Evolutionary conservation across 2,888 invertebrate species (phyloP).

Genomic region (Achlya flavicornis): DNA sequence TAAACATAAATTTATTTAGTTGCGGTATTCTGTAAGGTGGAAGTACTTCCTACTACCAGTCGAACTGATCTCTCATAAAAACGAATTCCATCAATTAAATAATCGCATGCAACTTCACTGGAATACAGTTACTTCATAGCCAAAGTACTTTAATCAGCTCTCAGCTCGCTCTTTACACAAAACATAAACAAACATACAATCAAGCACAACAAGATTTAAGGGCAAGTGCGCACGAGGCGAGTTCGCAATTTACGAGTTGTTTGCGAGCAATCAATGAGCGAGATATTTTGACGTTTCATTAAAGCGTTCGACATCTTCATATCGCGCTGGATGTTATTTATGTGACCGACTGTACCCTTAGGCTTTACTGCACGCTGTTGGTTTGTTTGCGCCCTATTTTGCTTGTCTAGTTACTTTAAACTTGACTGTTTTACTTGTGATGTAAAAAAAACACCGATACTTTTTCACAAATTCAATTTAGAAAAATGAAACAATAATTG

Average conservation of each 20-base stretch:
- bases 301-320: constrained; percentile 78
- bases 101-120: no score
- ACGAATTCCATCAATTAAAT: no score
- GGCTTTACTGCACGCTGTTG: constrained; percentile 38
- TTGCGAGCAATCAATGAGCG: constrained; percentile 66
- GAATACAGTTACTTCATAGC: not conserved
- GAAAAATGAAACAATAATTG: no score
- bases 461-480: not conserved
- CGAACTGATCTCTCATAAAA: no score
- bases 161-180: not conserved
- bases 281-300: constrained; percentile 80
- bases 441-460: no score
- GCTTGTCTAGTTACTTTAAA: not conserved
- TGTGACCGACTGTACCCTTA: constrained; percentile 62
- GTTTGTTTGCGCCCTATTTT: constrained; percentile 19
- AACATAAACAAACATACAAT: constrained; percentile 56
- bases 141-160: not conserved
- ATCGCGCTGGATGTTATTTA: constrained; percentile 71
- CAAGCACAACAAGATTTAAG: constrained; percentile 39
- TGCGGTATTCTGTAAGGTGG: no score
- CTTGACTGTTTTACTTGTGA: not conserved
- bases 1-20: no score
- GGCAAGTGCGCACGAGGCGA: constrained; percentile 50
- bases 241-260: constrained; percentile 44
- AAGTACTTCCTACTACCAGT: no score